Conservation (phyloP, 2,113 vertebrate genomes). For the Mormoops blainvillei region DNA sequence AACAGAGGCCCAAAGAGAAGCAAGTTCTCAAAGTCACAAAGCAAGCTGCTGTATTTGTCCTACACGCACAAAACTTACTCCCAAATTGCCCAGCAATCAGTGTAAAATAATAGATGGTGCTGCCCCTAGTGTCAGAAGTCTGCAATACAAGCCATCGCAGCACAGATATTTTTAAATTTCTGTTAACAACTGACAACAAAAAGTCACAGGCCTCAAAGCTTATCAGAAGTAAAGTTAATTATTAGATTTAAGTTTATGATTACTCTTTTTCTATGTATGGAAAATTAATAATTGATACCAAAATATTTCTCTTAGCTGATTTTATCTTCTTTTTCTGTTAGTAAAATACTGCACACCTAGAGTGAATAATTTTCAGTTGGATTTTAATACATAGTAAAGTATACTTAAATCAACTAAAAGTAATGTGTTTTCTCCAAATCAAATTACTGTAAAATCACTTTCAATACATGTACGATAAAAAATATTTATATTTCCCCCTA, state of each 20-base stretch:
- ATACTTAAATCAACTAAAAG: constrained; percentile 32
- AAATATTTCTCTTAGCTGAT: constrained; percentile 40
- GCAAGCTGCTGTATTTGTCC: not conserved
- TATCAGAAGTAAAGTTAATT: constrained; percentile 33
- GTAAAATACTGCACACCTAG: not conserved
- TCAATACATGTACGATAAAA: constrained; percentile 10
- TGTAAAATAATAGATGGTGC: not conserved
- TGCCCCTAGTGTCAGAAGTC: constrained; percentile 27
- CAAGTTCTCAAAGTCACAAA: not conserved
- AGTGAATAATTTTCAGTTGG: constrained; percentile 33
- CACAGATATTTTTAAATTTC: not conserved
- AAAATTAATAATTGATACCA: constrained; percentile 14
- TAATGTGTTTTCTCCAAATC: not conserved
- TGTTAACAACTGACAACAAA: not conserved
- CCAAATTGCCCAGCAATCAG: not conserved
- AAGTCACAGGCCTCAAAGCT: not conserved
- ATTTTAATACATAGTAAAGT: constrained; percentile 48
- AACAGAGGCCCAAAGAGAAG: not conserved
- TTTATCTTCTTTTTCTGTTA: not conserved
- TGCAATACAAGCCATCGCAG: not conserved
- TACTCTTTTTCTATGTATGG: constrained; percentile 15
- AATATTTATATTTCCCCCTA: not conserved
- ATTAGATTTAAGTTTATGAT: constrained; percentile 55
- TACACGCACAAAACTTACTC: not conserved
- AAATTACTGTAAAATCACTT: constrained; percentile 51